A percentile compares a stretch with the other conserved stretches of the same genome.
Evolutionary conservation across 2,113 vertebrate species (phyloP).

Genomic region (Uropsilus gracilis): DNA sequence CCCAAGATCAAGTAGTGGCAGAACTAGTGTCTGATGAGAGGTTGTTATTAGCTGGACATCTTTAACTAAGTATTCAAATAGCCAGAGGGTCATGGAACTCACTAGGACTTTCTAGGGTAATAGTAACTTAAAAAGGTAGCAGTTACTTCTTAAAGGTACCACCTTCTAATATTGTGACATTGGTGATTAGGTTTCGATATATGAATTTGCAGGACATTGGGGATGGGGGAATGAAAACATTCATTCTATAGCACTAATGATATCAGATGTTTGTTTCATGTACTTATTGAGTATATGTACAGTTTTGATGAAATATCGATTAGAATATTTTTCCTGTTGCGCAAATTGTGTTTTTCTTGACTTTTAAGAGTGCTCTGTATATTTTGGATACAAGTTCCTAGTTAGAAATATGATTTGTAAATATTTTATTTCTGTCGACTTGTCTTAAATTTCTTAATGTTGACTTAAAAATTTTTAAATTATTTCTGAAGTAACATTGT

Average conservation of each 20-base stretch:
- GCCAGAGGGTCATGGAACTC: neutral
- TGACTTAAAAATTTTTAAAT: neutral
- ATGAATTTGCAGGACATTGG: neutral
- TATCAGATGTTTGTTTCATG: neutral
- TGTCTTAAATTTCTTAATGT: neutral
- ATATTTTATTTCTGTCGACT: neutral
- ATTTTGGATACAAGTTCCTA: neutral
- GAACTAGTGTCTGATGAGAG: neutral
- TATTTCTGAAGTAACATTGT: no score
- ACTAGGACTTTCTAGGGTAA: neutral
- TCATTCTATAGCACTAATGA: neutral
- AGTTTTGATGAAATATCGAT: neutral
- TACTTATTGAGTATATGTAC: neutral
- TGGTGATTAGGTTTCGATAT: neutral
- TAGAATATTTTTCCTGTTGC: neutral
- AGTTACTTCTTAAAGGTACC: neutral
- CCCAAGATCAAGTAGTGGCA: neutral
- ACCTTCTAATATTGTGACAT: neutral
- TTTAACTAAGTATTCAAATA: neutral
- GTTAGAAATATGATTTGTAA: neutral
- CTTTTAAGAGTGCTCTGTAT: neutral
- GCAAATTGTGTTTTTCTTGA: neutral
- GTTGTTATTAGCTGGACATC: neutral
- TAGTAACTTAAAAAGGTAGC: neutral
- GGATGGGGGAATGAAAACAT: neutral